These are phyloP conservation scores for Stictonetta naevosa DNA, from an alignment of 2,113 vertebrate genomes.

Conservation along the genomic window DNA sequence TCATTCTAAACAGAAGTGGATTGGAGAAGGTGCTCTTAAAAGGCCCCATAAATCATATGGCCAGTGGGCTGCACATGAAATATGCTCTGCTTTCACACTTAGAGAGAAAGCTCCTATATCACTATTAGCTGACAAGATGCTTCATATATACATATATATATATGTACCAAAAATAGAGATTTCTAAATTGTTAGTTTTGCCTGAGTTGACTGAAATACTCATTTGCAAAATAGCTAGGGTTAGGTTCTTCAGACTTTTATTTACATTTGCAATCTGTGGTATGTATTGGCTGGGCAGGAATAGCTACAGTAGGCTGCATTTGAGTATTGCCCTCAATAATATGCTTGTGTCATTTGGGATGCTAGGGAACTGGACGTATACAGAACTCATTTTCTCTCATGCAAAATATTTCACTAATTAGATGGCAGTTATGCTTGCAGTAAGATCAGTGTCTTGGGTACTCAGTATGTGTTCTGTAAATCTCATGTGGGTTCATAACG, in stretches of 20 bases:
- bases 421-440: not conserved
- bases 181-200: not conserved
- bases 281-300: not conserved
- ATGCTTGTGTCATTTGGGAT: not conserved
- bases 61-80: not conserved
- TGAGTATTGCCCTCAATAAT: not conserved
- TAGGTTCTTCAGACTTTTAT: not conserved
- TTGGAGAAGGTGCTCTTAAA: not conserved
- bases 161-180: not conserved
- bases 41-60: slow-evolving; percentile 1
- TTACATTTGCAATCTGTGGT: not conserved
- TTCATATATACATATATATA: not conserved
- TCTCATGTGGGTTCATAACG: not conserved
- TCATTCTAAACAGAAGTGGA: not conserved
- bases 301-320: not conserved
- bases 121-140: not conserved
- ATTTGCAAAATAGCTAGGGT: not conserved
- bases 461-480: not conserved
- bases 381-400: not conserved
- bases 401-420: not conserved
- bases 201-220: not conserved
- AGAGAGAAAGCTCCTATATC: not conserved
- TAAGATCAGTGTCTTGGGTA: not conserved
- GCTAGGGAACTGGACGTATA: not conserved
- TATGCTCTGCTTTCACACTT: slow-evolving; percentile 21